Evolutionary conservation across 1,140 invertebrate genomes (phyloP).

Genomic region (Brachionus manjavacas): DNA sequence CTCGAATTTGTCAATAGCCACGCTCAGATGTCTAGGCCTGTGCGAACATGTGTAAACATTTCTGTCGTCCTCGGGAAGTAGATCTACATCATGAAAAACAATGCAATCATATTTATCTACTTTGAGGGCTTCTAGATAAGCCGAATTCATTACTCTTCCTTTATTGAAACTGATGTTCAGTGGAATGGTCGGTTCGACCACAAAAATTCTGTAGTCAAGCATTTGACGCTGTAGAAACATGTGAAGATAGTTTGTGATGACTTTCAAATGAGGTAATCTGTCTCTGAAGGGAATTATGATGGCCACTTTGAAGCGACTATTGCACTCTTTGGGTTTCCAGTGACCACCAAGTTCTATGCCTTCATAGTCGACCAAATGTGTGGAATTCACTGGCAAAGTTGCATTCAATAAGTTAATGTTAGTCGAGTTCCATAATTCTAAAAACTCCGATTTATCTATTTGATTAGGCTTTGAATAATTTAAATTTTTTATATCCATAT

Average conservation of each 20-base stretch:
- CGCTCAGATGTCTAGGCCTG: conserved; percentile 42
- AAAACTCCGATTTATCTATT: background rate
- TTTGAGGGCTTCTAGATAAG: conserved; percentile 20
- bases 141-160: conserved; percentile 27
- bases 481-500: background rate
- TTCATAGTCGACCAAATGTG: background rate
- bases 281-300: conserved; percentile 52
- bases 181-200: conserved; percentile 48
- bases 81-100: conserved; percentile 46
- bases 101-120: conserved; percentile 43
- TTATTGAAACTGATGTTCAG: conserved; percentile 21
- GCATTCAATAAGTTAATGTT: background rate
- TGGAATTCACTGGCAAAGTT: background rate
- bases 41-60: conserved; percentile 43
- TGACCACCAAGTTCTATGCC: conserved; percentile 44
- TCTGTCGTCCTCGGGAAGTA: conserved; percentile 43
- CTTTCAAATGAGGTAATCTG: conserved; percentile 55
- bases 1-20: conserved; percentile 41
- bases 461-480: background rate
- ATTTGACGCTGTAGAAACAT: conserved; percentile 50
- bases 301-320: conserved; percentile 48
- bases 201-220: conserved; percentile 52
- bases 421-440: background rate
- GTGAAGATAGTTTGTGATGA: conserved; percentile 51
- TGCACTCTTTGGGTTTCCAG: conserved; percentile 47